Evolutionary conservation across 2,888 invertebrate genomes (phyloP).

Genomic region (Iselma pallidipennis): DNA sequence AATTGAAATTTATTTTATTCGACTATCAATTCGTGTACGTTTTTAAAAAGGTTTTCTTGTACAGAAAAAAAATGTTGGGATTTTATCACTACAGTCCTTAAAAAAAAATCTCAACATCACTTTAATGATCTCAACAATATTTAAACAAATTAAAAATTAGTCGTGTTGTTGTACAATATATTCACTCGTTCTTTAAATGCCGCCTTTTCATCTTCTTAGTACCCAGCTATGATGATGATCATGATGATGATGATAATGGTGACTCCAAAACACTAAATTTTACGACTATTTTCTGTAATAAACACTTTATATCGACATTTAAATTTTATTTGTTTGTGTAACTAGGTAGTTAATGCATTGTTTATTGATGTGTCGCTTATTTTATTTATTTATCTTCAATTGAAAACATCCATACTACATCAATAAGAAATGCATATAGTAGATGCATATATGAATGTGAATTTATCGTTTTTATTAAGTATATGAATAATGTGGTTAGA

Average conservation of each 20-base stretch:
- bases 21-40: no score
- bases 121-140: not conserved
- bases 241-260: not conserved
- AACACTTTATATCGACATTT: slow-evolving; percentile 2
- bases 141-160: not conserved
- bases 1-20: slow-evolving; percentile 16
- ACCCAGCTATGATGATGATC: not conserved
- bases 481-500: slow-evolving; percentile 2
- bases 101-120: no score
- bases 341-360: not conserved
- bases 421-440: no score
- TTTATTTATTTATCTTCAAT: no score
- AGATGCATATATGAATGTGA: no score
- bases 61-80: no score
- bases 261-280: slow-evolving; percentile 4
- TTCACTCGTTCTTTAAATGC: not conserved
- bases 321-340: slow-evolving; percentile 1
- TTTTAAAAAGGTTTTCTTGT: no score
- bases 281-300: slow-evolving; percentile 9
- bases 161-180: no score
- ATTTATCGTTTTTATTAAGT: not conserved
- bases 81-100: no score
- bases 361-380: not conserved
- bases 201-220: not conserved
- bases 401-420: no score